Evolutionary conservation across 2,797 vertebrate genomes (phyloP).

Genomic region (Lacerta agilis): DNA sequence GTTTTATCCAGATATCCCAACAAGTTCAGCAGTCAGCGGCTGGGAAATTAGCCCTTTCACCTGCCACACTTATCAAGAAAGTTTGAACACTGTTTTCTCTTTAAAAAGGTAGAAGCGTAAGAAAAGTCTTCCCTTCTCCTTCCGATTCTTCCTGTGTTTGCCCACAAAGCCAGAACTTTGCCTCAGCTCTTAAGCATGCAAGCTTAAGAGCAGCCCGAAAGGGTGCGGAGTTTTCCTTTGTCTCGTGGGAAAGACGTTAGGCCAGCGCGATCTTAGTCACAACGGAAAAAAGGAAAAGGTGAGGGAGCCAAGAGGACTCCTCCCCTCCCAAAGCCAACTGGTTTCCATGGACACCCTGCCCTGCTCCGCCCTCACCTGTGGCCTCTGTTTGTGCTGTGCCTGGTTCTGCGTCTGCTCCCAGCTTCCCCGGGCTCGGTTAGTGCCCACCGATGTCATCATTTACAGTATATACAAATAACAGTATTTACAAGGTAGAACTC

Average conservation of each 20-base stretch:
- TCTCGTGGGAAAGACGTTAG: not conserved
- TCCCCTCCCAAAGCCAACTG: not conserved
- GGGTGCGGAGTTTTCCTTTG: not conserved
- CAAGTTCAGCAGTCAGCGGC: not conserved
- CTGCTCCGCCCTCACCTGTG: constrained; percentile 84
- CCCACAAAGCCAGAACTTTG: not conserved
- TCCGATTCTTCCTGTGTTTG: not conserved
- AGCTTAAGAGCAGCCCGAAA: not conserved
- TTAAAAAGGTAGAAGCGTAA: too few species aligned
- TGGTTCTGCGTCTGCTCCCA: constrained; percentile 99
- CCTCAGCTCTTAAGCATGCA: not conserved
- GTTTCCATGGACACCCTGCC: constrained; percentile 19
- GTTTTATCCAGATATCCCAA: too few species aligned
- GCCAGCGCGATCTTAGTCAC: not conserved
- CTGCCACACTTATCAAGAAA: not conserved
- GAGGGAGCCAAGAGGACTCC: constrained; percentile 21
- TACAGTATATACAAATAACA: constrained; percentile 99
- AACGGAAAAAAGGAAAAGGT: not conserved
- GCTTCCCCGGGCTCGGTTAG: constrained; percentile 94
- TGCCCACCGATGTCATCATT: constrained; percentile 99
- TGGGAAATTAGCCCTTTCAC: not conserved
- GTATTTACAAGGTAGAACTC: constrained; percentile 99
- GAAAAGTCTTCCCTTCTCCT: not conserved
- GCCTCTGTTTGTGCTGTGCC: constrained; percentile 91
- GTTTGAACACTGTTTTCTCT: too few species aligned